Conservation (phyloP, 2,797 vertebrate genomes). For the Hypotaenidia okinawae region DNA sequence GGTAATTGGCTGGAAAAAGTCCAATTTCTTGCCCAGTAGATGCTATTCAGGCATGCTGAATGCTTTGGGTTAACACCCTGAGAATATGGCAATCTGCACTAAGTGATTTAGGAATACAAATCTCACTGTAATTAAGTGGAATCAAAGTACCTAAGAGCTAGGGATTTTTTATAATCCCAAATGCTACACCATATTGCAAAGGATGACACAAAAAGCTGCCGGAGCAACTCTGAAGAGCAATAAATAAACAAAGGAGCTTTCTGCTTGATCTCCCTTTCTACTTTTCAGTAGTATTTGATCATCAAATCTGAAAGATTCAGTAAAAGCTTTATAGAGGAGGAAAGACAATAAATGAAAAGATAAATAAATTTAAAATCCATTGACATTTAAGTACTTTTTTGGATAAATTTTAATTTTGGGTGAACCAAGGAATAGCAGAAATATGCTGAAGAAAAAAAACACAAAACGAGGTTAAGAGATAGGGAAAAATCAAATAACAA, state of each 20-base stretch:
- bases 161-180: neutral
- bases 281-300: neutral
- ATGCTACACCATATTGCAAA: neutral
- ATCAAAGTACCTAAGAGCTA: neutral
- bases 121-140: slow-evolving; percentile 1
- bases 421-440: neutral
- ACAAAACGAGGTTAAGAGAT: neutral
- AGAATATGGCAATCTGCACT: neutral
- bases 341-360: neutral
- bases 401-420: neutral
- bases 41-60: neutral
- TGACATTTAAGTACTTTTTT: neutral
- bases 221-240: neutral
- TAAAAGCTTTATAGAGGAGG: neutral
- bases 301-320: neutral
- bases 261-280: neutral
- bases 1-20: slow-evolving; percentile 49
- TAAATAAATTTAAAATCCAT: neutral
- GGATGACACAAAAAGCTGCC: neutral
- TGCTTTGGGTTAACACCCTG: neutral
- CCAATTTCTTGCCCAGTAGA: slow-evolving; percentile 11
- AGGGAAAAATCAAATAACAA: neutral
- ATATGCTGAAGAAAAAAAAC: neutral
- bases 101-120: slow-evolving; percentile 7
- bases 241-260: neutral